Evolutionary conservation across 2,797 vertebrate genomes (phyloP), one percentile per base, ranked within the genome.

Genomic region (Pygocentrus nattereri): DNA sequence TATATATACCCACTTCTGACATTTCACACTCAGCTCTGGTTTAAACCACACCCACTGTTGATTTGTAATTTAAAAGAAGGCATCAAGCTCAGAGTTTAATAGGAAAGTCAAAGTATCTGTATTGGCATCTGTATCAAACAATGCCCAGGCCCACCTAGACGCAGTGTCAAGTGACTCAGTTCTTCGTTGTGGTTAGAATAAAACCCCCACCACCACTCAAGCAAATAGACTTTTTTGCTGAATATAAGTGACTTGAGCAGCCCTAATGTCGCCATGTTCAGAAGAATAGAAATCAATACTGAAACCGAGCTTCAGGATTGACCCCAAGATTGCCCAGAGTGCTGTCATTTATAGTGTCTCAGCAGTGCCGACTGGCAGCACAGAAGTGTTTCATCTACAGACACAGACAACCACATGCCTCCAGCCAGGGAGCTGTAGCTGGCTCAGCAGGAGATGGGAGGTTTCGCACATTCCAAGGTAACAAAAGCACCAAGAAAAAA

Each of bases 401-500:
- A 10, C 72, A 77, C 77, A 85, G 81, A 76, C 31, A 58, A 49
- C 18, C 27, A 74, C 73, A 75, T 81, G 82, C 80, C 86, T 81
- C 68, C 19, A 78, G 80, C 75, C 59, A 47, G 73, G 47, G n/a
- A 41, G 47, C 74, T 31, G 50, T 34, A 71, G 30, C 47, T 64
- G 47, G 47, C 61, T 79, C 30, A 54, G 59, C 34, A 62, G 76
- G 75, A 80, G 80, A 76, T 25, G 76, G 81, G 75, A 79, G 84
- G 80, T 64, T 71, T 65, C 68, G 65, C 47, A 84, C 84, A 81
- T 86, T 86, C 80, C 81, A 83, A 54, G 72, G 82, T 5, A 86
- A 88, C 83, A 83, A 85, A 88, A 81, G 75, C 6, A 72, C 62
- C 3, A 27, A 64, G n/a, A 34, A 50, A 15, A 70, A 82, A 77